Percentiles rank a stretch among this genome's conserved stretches.
Evolutionary conservation across 37 sponge, comb jelly and placozoan genomes (phyloP).

Genomic region (Axinella damicornis): DNA sequence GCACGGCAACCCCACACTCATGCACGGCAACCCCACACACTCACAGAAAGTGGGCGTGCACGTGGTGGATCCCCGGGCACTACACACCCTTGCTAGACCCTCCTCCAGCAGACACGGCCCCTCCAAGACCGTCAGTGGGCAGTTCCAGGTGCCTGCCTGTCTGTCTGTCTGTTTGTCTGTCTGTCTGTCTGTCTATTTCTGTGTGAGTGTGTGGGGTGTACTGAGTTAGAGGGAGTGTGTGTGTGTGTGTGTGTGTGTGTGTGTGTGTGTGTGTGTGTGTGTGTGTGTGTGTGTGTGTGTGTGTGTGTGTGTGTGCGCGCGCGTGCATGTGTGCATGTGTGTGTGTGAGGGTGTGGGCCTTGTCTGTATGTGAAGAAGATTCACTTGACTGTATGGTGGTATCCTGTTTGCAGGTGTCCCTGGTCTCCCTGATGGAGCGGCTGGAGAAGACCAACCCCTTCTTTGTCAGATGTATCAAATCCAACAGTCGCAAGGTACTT

Average conservation of each 20-base stretch:
- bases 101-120: conserved; percentile 52
- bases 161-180: too few species aligned
- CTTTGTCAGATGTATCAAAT: conserved; percentile 97
- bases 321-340: too few species aligned
- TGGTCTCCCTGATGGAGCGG: conserved; percentile 85
- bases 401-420: conserved; percentile 58
- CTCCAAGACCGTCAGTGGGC: conserved; percentile 85
- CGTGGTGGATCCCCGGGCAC: neutral
- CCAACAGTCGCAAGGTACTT: conserved; percentile 78
- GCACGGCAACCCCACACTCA: too few species aligned
- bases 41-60: neutral
- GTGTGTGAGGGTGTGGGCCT: too few species aligned
- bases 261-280: too few species aligned
- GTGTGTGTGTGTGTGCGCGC: too few species aligned
- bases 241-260: too few species aligned
- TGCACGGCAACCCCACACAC: conserved; percentile 5
- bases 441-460: conserved; percentile 88
- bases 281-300: too few species aligned
- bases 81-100: conserved; percentile 2
- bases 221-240: too few species aligned
- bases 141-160: conserved; percentile 84
- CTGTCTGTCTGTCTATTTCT: neutral
- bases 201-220: too few species aligned
- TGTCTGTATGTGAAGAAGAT: too few species aligned
- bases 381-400: too few species aligned